Base-by-base conservation (phyloP, 2,888 invertebrate genomes). In the Drosophila hamatofila region DNA sequence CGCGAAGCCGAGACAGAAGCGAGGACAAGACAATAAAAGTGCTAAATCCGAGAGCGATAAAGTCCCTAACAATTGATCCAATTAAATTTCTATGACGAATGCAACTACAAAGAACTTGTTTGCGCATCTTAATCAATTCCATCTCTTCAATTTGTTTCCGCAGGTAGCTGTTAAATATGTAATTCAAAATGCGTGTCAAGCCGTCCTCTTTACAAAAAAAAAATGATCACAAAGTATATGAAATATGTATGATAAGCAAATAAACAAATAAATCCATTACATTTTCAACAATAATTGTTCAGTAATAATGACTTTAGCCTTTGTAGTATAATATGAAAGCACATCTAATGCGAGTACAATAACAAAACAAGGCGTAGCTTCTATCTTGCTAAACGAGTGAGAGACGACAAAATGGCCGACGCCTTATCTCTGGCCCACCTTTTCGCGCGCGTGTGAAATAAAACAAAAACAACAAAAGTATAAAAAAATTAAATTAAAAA, bases 151-250 rank as follows among this genome's bases (percentile, higher is more conserved):
- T 72, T 30, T 55, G 30, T 69, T 64, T 58, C 54, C 37, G 5
- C 64, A 78, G 78, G 67, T 78, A 71, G 72, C 65, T 76, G 72
- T 61, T 63, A 74, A 68, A 72, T 11, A 80, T 51, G 66, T 87
- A 74, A 76, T 76, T 64, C 60, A 74, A 83, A 66, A 83, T 78
- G 87, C 67, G 79, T 89, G 89, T 80, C 87, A 89, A 89, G 88
- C 85, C 85, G 85, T 86, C 85, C 85, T 89, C 88, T 86, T 78
- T 86, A 85, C 89, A 88, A 88, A 74, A 58, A 88, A 74, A 58
- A 67, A 85, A 69, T 63, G 62, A 80, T 72, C 66, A 77, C 64
- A 58, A 74, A 63, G 60, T 63, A 60, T 25, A 42, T 63, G 21
- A 44, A 52, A 58, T 65, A 58, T 60, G 60, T 67, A 55, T 62